Percentiles rank a stretch among this genome's conserved stretches.
Evolutionary conservation across 2,888 invertebrate genomes (phyloP).

Genomic region (Standfussiana lucernea): DNA sequence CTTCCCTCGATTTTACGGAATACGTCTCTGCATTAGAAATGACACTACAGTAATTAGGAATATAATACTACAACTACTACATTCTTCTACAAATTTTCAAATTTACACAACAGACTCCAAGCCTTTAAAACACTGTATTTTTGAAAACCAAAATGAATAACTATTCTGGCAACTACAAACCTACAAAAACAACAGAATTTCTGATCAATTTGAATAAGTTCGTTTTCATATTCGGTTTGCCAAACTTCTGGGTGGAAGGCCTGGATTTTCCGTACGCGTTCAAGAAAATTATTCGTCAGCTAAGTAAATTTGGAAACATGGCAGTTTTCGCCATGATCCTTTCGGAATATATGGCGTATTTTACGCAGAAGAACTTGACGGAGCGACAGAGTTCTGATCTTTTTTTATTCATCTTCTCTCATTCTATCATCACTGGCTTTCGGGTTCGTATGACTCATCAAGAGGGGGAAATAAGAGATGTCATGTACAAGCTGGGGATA

Average conservation of each 20-base stretch:
- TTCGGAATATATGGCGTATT: slow-evolving; percentile 49
- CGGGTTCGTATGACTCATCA: slow-evolving; percentile 42
- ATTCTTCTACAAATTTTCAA: slow-evolving; percentile 16
- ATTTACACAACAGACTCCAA: background rate
- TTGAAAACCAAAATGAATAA: slow-evolving; percentile 31
- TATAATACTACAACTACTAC: background rate
- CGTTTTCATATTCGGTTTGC: slow-evolving; percentile 57
- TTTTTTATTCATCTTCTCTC: slow-evolving; percentile 39
- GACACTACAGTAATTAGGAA: background rate
- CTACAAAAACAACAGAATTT: slow-evolving; percentile 57
- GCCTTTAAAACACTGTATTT: background rate
- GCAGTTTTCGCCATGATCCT: slow-evolving; percentile 19
- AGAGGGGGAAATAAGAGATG: slow-evolving; percentile 19
- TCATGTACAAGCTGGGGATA: slow-evolving; percentile 50
- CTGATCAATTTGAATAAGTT: slow-evolving; percentile 48
- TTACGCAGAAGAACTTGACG: slow-evolving; percentile 67
- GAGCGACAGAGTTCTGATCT: slow-evolving; percentile 56
- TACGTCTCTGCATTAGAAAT: slow-evolving; percentile 35
- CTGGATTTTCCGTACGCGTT: slow-evolving; percentile 52
- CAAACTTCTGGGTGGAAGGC: slow-evolving; percentile 66
- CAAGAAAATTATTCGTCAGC: slow-evolving; percentile 41
- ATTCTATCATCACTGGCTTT: slow-evolving; percentile 34
- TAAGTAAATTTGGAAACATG: slow-evolving; percentile 42
- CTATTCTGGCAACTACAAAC: slow-evolving; percentile 25
- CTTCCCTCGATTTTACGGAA: background rate